Evolutionary conservation across 2,797 vertebrate genomes (phyloP), one percentile per base, ranked within the genome.

Genomic region (Acestrorhynchus altus): DNA sequence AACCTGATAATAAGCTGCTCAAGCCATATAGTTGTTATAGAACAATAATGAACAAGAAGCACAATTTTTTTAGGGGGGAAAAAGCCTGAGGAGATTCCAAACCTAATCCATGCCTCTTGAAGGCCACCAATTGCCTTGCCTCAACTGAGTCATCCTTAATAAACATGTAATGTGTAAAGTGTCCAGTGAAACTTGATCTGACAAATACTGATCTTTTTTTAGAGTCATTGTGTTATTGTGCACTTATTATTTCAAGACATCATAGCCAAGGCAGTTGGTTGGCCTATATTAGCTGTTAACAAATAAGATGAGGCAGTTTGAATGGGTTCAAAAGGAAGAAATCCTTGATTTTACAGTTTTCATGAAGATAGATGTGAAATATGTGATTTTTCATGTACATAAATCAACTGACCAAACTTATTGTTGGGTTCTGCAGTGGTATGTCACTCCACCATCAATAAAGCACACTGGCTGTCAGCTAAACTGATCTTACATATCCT

Each of bases 1-100:
- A 63, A 61, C 66, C 46, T 65, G 11, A 46, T 6, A 64, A 12
- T 54, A 71, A 35, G 56, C 16, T 63, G 35, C 46, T 66, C 63
- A 66, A 42, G 22, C 24, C 7, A 24, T 54, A 60, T 26, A 57
- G 64, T 13, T 56, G 63, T 22, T 47, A 24, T 72, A 24, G 20
- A 65, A 65, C 16, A 60, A 44, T 61, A 24, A 71, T 44, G 26
- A 49, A n/a, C 35, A 20, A 16, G 26, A 31, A 20, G 10, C 18
- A 65, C 4, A 46, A 61, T 16, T 39, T 64, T 64, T 64, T 39
- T 40, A 40, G 16, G 11, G 40, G 20, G 1, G 20, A 40, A 13
- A 26, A 57, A 4, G 46, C 51, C 51, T 35, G 61, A 65, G 40
- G 20, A 20, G 6, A 35, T 35, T 8, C 28, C 20, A 65, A 16